Percentiles rank a stretch among this genome's conserved stretches.
Evolutionary conservation across 2,797 vertebrate species (phyloP).

Genomic region (Propithecus deckenii): DNA sequence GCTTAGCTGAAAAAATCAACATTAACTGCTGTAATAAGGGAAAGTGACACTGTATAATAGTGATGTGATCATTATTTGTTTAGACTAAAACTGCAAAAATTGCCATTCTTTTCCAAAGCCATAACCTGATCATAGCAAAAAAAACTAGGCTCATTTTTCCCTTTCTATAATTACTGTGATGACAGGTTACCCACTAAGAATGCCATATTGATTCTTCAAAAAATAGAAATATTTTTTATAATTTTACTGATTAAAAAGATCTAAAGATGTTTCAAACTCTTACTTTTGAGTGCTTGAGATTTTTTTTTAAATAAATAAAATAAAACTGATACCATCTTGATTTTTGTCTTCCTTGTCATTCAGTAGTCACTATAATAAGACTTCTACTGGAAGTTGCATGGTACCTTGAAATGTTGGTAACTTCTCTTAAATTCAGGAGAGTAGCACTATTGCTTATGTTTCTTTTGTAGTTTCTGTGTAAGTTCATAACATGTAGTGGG

Average conservation of each 20-base stretch:
- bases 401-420: not conserved
- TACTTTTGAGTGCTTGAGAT: not conserved
- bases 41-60: not conserved
- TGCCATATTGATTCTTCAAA: not conserved
- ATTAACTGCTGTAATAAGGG: not conserved
- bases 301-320: not conserved
- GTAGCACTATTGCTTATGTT: not conserved
- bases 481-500: not conserved
- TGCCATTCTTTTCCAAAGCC: not conserved
- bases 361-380: not conserved
- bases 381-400: not conserved
- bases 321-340: not conserved
- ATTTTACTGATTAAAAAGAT: conserved; percentile 13
- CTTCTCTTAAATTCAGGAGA: not conserved
- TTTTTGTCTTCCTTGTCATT: not conserved
- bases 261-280: not conserved
- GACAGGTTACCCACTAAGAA: not conserved
- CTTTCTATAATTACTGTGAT: not conserved
- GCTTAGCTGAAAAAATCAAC: not conserved
- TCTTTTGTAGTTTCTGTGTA: not conserved
- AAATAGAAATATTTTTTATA: not conserved
- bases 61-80: conserved; percentile 8
- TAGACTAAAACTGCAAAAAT: conserved; percentile 29
- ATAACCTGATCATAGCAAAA: not conserved
- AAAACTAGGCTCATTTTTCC: not conserved